phyloP scores from a whole-genome alignment of 53 echinoderm and acorn worm genomes.

The Hippasteria phrygiana region DNA sequence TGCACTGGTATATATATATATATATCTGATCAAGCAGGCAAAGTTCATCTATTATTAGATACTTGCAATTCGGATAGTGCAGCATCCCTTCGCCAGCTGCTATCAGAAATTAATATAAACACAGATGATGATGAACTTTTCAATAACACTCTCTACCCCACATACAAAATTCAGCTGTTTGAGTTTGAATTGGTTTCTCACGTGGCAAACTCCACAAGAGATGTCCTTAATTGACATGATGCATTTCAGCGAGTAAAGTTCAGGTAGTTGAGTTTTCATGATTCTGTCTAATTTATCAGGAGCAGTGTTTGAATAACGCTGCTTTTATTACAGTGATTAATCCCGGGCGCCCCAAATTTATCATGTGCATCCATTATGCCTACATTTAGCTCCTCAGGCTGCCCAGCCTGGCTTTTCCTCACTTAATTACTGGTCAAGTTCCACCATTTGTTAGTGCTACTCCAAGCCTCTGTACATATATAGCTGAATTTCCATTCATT shows the following conservation, averaged over 20 bases:
- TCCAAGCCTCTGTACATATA: not conserved
- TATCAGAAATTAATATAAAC: no score
- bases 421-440: slow-evolving; percentile 1
- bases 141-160: not conserved
- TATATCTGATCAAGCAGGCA: no score
- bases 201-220: not conserved
- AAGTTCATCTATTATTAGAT: no score
- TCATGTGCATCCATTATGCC: not conserved
- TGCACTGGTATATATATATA: no score
- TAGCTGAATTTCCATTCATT: not conserved
- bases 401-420: not conserved
- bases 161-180: not conserved
- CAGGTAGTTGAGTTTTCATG: not conserved
- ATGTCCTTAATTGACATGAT: slow-evolving; percentile 2
- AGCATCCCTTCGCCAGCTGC: no score
- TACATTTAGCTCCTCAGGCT: not conserved
- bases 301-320: slow-evolving; percentile 4
- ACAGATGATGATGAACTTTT: no score
- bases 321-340: not conserved
- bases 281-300: not conserved
- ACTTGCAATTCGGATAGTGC: no score
- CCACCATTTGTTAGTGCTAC: not conserved
- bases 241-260: slow-evolving; percentile 19
- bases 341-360: not conserved
- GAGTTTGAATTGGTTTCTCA: not conserved